Evolutionary conservation across 2,797 vertebrate species (phyloP).

Genomic region (Myiothlypis chrysogaster): DNA sequence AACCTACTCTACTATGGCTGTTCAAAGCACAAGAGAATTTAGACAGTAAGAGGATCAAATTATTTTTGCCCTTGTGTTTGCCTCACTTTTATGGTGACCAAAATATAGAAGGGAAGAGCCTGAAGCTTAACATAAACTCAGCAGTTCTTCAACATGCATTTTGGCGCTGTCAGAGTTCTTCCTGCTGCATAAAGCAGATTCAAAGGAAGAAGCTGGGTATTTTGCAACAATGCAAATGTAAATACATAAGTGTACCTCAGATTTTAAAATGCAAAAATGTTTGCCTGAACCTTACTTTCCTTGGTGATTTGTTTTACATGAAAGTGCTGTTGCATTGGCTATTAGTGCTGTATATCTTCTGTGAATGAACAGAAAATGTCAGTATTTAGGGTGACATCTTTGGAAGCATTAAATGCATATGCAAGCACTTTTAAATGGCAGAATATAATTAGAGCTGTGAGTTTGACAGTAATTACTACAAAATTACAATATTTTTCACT

Average conservation of each 20-base stretch:
- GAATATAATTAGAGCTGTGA: slow-evolving; percentile 25
- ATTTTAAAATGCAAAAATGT: neutral
- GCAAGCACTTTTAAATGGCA: slow-evolving; percentile 1
- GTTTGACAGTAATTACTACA: slow-evolving; percentile 44
- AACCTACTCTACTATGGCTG: neutral
- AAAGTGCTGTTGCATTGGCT: neutral
- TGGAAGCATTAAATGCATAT: neutral
- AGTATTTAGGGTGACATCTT: neutral
- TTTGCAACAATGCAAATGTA: neutral
- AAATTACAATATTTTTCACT: slow-evolving; percentile 40
- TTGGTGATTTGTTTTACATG: neutral
- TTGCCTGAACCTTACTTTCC: neutral
- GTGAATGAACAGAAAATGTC: neutral
- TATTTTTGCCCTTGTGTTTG: neutral
- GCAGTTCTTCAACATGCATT: neutral
- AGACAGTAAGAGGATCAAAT: neutral
- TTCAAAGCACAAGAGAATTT: neutral
- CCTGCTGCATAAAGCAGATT: neutral
- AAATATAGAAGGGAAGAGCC: neutral
- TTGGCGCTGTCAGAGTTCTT: neutral
- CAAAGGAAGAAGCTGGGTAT: neutral
- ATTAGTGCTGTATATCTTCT: neutral
- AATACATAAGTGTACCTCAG: neutral
- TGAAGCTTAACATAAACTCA: neutral
- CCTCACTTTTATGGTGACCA: neutral